phyloP scores from a whole-genome alignment of 2,888 invertebrate genomes.

The Deilephila elpenor region DNA sequence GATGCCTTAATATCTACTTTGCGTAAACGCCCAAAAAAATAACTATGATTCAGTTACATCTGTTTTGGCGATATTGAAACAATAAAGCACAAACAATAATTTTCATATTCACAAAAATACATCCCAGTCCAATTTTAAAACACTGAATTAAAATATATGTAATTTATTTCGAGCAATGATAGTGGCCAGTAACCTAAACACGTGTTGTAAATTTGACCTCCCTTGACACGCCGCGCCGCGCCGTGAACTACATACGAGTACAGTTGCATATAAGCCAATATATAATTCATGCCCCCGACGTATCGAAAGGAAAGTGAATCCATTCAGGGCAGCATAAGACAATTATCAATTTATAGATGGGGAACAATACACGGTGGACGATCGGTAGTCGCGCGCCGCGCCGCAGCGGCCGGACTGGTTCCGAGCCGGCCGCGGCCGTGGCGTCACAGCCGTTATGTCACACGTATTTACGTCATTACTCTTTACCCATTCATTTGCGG shows the following conservation, averaged over 20 bases:
- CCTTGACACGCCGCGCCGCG: constrained; percentile 9
- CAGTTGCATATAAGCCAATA: not conserved
- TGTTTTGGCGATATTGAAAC: no score
- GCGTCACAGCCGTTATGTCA: constrained; percentile 67
- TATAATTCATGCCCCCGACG: constrained; percentile 15
- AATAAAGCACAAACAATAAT: no score
- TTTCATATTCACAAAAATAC: no score
- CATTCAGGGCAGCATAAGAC: constrained; percentile 43
- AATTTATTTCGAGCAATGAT: not conserved
- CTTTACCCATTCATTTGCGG: constrained; percentile 78
- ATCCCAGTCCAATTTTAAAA: no score
- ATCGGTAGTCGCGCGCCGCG: constrained; percentile 34
- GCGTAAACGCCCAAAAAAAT: no score
- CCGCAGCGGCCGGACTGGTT: constrained; percentile 55
- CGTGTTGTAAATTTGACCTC: constrained; percentile 6
- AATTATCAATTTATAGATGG: constrained; percentile 50
- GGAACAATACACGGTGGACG: constrained; percentile 46
- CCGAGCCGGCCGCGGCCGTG: constrained; percentile 61
- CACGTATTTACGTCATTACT: constrained; percentile 65
- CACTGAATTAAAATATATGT: not conserved
- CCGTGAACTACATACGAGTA: not conserved
- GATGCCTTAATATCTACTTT: not conserved
- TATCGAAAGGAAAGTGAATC: constrained; percentile 44
- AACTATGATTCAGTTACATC: no score
- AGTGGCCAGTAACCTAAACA: not conserved